phyloP scores from a whole-genome alignment of 1,140 invertebrate species.

The Drosophila pachea region DNA sequence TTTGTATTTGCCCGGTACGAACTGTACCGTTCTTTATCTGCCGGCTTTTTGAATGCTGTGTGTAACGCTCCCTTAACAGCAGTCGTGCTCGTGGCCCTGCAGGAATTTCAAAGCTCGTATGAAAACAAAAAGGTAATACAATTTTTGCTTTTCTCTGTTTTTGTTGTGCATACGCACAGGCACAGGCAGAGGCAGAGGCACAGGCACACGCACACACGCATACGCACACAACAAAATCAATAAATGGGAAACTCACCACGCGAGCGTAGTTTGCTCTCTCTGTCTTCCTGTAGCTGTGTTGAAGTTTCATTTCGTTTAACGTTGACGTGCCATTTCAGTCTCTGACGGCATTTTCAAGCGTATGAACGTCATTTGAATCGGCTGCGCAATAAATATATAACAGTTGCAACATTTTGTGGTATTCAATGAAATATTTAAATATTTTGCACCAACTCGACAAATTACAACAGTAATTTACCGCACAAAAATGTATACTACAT shows the following conservation, averaged over 20 bases:
- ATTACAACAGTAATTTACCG: not conserved
- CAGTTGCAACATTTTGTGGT: constrained; percentile 34
- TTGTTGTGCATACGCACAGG: constrained; percentile 39
- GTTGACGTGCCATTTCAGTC: constrained; percentile 42
- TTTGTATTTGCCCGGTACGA: constrained; percentile 19
- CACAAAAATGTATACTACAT: constrained; percentile 30
- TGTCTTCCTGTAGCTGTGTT: constrained; percentile 12
- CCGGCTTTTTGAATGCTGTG: constrained; percentile 57
- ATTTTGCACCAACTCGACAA: no score
- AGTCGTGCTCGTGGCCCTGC: not conserved
- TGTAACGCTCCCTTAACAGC: constrained; percentile 16
- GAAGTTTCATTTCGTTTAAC: constrained; percentile 20
- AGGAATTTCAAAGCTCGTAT: constrained; percentile 18
- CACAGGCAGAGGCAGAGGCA: not conserved
- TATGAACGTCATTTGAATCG: constrained; percentile 37
- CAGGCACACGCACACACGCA: constrained; percentile 6
- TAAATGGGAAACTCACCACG: constrained; percentile 62
- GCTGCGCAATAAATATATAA: constrained; percentile 13
- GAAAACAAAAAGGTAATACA: constrained; percentile 47
- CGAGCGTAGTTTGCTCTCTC: not conserved
- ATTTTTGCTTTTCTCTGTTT: constrained; percentile 45
- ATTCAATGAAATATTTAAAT: constrained; percentile 32
- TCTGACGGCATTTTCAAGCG: constrained; percentile 67
- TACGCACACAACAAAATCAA: constrained; percentile 57
- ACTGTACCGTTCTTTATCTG: constrained; percentile 35